A percentile compares a stretch with the other conserved stretches of the same genome.
These are phyloP conservation scores for Eubasilissa regina DNA, from an alignment of 1,140 invertebrate genomes.

Conservation along the genomic window DNA sequence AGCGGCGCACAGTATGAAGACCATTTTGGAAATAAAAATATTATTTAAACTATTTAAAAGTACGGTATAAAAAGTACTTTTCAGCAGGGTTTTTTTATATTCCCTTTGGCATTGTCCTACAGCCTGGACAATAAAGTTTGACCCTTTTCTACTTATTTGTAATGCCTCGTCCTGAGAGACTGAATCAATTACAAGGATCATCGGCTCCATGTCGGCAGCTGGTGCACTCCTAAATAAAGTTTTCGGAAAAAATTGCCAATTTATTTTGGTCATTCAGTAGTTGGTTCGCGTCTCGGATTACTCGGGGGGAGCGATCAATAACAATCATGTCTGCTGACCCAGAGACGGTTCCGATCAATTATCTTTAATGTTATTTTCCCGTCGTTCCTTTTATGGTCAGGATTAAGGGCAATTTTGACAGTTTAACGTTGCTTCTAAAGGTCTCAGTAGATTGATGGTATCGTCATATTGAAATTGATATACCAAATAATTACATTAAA, in stretches of 20 bases:
- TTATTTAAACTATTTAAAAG: too few relatives aligned
- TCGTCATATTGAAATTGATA: background rate
- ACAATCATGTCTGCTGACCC: background rate
- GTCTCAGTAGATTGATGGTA: background rate
- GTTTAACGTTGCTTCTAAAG: background rate
- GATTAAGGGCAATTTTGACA: background rate
- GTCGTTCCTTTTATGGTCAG: background rate
- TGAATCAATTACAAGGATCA: slow-evolving; percentile 35
- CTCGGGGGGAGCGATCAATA: background rate
- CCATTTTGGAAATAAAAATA: too few relatives aligned
- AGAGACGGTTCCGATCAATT: background rate
- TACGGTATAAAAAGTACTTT: background rate
- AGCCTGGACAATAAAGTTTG: background rate
- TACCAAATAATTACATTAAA: background rate
- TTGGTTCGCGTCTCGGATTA: background rate
- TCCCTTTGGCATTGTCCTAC: background rate
- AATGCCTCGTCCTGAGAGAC: background rate
- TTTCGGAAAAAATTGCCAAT: slow-evolving; percentile 1
- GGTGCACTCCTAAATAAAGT: slow-evolving; percentile 11
- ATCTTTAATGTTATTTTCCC: background rate
- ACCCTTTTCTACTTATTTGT: slow-evolving; percentile 23
- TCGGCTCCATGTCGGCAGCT: slow-evolving; percentile 16
- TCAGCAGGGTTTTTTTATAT: slow-evolving; percentile 7
- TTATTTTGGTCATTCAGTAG: background rate
- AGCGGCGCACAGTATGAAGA: too few relatives aligned